These are phyloP conservation scores for Sebastes goodei DNA, from an alignment of 2,797 vertebrate species.

Conservation along the genomic window DNA sequence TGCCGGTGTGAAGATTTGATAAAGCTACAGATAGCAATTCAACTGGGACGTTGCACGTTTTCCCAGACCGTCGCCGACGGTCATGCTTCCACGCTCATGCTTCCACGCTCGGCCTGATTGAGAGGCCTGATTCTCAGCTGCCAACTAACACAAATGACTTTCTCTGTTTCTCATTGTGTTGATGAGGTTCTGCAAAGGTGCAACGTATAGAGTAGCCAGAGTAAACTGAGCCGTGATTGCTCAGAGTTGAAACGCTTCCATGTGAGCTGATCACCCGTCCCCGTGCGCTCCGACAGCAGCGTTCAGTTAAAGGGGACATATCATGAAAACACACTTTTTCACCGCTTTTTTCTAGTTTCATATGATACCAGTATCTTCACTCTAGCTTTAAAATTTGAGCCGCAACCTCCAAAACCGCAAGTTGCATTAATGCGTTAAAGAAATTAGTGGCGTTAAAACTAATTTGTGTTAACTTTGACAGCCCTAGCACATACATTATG, in stretches of 20 bases:
- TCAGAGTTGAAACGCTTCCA: conserved; percentile 49
- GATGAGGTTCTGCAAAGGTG: conserved; percentile 57
- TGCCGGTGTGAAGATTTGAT: conserved; percentile 59
- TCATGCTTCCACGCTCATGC: conserved; percentile 23
- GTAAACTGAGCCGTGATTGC: conserved; percentile 61
- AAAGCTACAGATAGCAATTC: conserved; percentile 52
- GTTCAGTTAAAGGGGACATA: conserved; percentile 38
- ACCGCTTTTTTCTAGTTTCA: too few species aligned
- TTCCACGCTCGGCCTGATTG: conserved; percentile 24
- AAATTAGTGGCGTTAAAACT: too few species aligned
- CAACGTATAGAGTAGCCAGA: conserved; percentile 45
- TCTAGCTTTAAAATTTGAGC: too few species aligned
- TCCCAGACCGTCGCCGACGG: conserved; percentile 30
- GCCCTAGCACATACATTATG: too few species aligned
- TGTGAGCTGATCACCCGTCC: conserved; percentile 45
- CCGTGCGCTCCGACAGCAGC: conserved; percentile 5
- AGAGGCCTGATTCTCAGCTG: conserved; percentile 42
- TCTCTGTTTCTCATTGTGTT: conserved; percentile 53
- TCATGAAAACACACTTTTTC: too few species aligned
- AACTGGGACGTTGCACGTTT: conserved; percentile 40
- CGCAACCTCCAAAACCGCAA: too few species aligned
- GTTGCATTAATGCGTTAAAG: too few species aligned
- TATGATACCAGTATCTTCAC: too few species aligned
- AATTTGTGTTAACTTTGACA: too few species aligned
- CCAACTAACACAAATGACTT: conserved; percentile 67